Evolutionary conservation across 2,797 vertebrate genomes (phyloP), one percentile per base, ranked within the genome.

Genomic region (Macropodus opercularis): DNA sequence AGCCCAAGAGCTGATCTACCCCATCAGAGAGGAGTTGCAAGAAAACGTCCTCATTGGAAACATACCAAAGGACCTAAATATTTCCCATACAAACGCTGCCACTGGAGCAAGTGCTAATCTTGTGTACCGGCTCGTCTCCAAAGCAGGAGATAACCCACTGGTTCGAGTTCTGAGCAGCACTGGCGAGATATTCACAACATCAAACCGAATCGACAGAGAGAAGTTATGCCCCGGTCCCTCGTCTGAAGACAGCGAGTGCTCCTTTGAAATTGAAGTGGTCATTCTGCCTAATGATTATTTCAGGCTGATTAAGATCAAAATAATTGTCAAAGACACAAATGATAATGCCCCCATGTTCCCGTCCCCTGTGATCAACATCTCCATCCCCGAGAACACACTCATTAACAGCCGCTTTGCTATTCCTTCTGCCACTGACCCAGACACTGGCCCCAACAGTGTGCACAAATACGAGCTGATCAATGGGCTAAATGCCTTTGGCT

Each of bases 61-160:
- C 91, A 98, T 99, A 98, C 97, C 98, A 95, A 98, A 97, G 94
- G 97, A 98, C 92, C 91, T 99, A 85, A 99, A 99, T 90, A 98
- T 98, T 92, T 98, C 98, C 83, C 98, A 97, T 83, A 95, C 94
- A 76, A 97, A 95, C 86, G 93, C 94, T 91, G 96, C 94, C 92
- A 96, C 95, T 0, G 96, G 96, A 79, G 92, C 93, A 73, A 96
- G 94, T 66, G 92, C 95, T 87, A 98, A 95, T 93, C 95, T 99
- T 58, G 96, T 99, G 85, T 99, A 99, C 91, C 93, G 96, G 86
- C 94, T 99, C 69, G 98, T 99, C 75, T 98, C 98, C 79, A 99
- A 99, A 93, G 95, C 96, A 15, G 97, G 97, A 70, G 98, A 99
- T 88, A 95, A 96, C 74, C 97, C 98, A 62, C 87, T 99, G 88